Base-by-base conservation (phyloP, 2,113 vertebrate species). In the Speoplatyrhinus poulsoni region DNA sequence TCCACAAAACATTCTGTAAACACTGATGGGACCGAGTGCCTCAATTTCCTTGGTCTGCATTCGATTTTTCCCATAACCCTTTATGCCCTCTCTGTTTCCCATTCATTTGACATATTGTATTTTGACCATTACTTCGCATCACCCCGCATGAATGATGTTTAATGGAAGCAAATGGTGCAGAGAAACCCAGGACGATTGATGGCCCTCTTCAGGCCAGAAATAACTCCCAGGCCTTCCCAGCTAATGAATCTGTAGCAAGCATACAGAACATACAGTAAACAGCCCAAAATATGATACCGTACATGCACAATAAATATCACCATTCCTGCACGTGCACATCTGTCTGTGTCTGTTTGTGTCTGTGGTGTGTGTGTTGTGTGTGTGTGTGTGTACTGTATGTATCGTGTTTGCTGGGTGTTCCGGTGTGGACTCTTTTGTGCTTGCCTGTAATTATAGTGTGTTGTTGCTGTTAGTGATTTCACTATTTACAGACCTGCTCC, bases 101-200 rank as follows among this genome's bases (percentile, higher is more conserved):
- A 0, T 62, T 68, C 64, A 69, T 70, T 83, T 73, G 58, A 73
- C 36, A 56, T 71, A 75, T 76, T 76, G 79, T 70, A 62, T 68
- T 83, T 79, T 81, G 71, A 82, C 55, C 82, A 85, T 84, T 72
- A 71, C 70, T 57, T 71, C 65, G 78, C 75, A 85, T 84, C 70
- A 71, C 70, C 58, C 69, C 65, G 78, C 73, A 81, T 76, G 77
- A 87, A 50, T 60, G 73, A 87, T 86, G 80, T 76, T 81, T 70
- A 88, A 82, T 78, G 62, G 61, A 75, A 85, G 62, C 62, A 83
- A 83, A 79, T 70, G 73, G 62, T 67, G 79, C 79, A 72, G 68
- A 77, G 80, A 85, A 70, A 82, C 72, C 64, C 71, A 41, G 17
- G 72, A 62, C 15, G 70, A 83, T 61, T 82, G 78, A 77, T 75